A percentile compares a stretch with the other conserved stretches of the same genome.
phyloP scores from a whole-genome alignment of 2,113 vertebrate genomes.

The Daubentonia madagascariensis region DNA sequence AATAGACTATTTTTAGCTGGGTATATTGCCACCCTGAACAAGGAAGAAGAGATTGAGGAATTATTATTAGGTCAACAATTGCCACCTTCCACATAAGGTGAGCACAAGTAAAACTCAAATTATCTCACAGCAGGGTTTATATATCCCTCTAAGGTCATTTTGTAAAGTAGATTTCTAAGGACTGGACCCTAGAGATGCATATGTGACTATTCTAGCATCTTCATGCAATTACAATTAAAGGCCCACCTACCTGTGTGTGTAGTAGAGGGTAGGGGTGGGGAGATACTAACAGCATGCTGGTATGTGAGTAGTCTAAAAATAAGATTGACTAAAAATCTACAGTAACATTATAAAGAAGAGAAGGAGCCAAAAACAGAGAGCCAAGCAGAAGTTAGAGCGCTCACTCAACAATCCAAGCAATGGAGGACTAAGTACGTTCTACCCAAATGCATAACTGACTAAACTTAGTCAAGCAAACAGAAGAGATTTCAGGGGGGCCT shows the following conservation, averaged over 20 bases:
- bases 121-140: neutral
- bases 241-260: neutral
- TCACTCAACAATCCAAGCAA: neutral
- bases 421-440: neutral
- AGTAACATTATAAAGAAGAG: neutral
- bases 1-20: neutral
- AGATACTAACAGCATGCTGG: neutral
- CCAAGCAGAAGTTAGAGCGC: neutral
- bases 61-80: neutral
- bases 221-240: conserved; percentile 3
- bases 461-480: neutral
- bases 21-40: neutral
- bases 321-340: neutral
- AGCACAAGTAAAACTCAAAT: neutral
- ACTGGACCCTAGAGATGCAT: neutral
- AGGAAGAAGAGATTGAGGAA: neutral
- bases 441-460: neutral
- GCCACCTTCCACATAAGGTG: neutral
- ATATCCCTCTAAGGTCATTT: neutral
- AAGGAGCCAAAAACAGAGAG: neutral
- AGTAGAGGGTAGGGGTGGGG: neutral
- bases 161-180: conserved; percentile 40
- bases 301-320: neutral
- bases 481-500: neutral
- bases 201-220: neutral